Base-by-base conservation (phyloP, 1,140 invertebrate genomes). In the Ectropis grisescens region DNA sequence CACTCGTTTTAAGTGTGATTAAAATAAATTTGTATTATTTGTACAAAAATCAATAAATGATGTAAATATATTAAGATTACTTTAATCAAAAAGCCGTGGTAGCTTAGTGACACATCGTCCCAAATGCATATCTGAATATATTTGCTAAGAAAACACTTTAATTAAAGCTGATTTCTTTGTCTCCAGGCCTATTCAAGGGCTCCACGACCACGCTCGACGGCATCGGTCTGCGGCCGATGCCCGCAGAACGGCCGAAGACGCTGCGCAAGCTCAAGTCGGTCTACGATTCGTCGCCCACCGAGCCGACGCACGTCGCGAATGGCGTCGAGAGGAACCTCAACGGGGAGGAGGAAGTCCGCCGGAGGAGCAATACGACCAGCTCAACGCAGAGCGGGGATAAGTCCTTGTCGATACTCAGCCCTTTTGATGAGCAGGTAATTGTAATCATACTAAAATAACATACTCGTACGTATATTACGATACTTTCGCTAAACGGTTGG, bases 361-460 rank as follows among this genome's bases (percentile, higher is more conserved):
- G 61, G 31, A 50, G 75, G 24, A 60, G 67, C 37, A 82, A 76
- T 32, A 83, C 72, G 2, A 81, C 59, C 33, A 68, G 64, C 2
- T 81, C 80, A 2, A 72, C 60, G 8, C 72, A 82, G 13, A 81
- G 75, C 15, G 62, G 62, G 10, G 85, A 86, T 37, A 89, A 90
- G 55, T 86, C 86, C 2, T 80, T 91, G 31, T 90, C 89, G 9
- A 88, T 92, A 33, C 87, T 95, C 43, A 94, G 92, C 58, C 93
- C 93, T 0, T 94, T 96, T 70, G 94, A 96, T 83, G 93, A 96
- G 60, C 88, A 88, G 68, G 82, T 83, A 53, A 52, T n/a, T n/a
- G n/a, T n/a, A n/a, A n/a, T n/a, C n/a, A n/a, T n/a, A 19, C 24
- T n/a, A n/a, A n/a, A n/a, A n/a, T n/a, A n/a, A n/a, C n/a, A n/a